Evolutionary conservation across 2,113 vertebrate species (phyloP).

Genomic region (Argyrosomus japonicus): DNA sequence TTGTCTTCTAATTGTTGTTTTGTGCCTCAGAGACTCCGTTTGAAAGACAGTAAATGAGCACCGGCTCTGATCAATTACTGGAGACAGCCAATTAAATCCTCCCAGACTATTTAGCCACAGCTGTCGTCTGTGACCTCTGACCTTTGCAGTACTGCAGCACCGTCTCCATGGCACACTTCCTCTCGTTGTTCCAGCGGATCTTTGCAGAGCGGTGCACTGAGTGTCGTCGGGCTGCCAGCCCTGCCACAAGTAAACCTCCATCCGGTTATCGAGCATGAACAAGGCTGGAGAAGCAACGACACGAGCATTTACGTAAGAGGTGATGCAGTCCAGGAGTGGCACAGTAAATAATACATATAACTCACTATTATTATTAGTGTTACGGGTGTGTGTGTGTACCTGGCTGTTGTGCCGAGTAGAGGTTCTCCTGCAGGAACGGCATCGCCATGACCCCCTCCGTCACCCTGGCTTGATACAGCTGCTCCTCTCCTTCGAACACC

Average conservation of each 20-base stretch:
- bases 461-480: conserved; percentile 75
- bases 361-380: not conserved
- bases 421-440: conserved; percentile 87
- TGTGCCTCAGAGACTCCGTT: too few relatives aligned
- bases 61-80: not conserved
- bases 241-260: conserved; percentile 89
- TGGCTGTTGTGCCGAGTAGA: conserved; percentile 83
- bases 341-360: too few relatives aligned
- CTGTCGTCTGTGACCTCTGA: conserved; percentile 51
- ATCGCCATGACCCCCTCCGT: conserved; percentile 80
- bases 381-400: conserved; percentile 63
- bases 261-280: conserved; percentile 86
- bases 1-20: not conserved
- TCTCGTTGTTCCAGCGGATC: conserved; percentile 86
- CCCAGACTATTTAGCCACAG: not conserved
- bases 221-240: conserved; percentile 82
- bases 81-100: not conserved
- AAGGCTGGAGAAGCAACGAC: conserved; percentile 68
- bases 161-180: conserved; percentile 88
- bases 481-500: conserved; percentile 82
- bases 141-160: conserved; percentile 87
- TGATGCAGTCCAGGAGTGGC: too few relatives aligned
- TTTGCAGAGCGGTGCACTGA: conserved; percentile 80
- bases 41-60: not conserved
- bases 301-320: not conserved